These are phyloP conservation scores for Rhinoptilus africanus DNA, from an alignment of 2,113 vertebrate species.

Conservation along the genomic window DNA sequence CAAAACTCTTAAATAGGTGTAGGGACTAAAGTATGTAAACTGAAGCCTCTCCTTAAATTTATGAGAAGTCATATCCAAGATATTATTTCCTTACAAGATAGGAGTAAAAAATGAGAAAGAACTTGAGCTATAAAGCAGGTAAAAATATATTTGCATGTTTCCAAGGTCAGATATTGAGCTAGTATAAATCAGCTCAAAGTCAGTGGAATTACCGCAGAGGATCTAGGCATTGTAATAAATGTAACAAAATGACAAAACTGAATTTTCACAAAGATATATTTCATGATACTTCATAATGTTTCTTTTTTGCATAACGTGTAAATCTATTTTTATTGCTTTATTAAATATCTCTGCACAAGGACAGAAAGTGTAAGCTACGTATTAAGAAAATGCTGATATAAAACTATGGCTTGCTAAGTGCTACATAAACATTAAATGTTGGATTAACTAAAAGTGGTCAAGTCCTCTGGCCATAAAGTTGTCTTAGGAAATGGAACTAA, in stretches of 20 bases:
- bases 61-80: neutral
- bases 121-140: constrained; percentile 18
- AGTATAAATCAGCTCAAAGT: constrained; percentile 47
- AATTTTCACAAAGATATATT: constrained; percentile 18
- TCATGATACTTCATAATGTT: neutral
- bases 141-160: constrained; percentile 45
- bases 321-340: constrained; percentile 43
- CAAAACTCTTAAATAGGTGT: neutral
- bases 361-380: neutral
- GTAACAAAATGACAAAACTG: constrained; percentile 20
- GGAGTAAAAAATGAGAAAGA: constrained; percentile 6
- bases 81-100: neutral
- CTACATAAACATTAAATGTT: constrained; percentile 26
- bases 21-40: neutral
- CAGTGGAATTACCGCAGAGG: neutral
- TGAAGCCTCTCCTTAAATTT: constrained; percentile 1
- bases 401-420: constrained; percentile 35
- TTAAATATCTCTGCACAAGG: constrained; percentile 7
- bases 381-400: constrained; percentile 42
- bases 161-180: constrained; percentile 43
- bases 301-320: constrained; percentile 9
- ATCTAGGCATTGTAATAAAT: constrained; percentile 30
- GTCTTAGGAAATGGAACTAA: neutral
- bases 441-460: constrained; percentile 37
- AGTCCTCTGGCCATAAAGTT: constrained; percentile 2